Evolutionary conservation across 2,888 invertebrate species (phyloP).

Genomic region (Chaetogeoica ovagalla): DNA sequence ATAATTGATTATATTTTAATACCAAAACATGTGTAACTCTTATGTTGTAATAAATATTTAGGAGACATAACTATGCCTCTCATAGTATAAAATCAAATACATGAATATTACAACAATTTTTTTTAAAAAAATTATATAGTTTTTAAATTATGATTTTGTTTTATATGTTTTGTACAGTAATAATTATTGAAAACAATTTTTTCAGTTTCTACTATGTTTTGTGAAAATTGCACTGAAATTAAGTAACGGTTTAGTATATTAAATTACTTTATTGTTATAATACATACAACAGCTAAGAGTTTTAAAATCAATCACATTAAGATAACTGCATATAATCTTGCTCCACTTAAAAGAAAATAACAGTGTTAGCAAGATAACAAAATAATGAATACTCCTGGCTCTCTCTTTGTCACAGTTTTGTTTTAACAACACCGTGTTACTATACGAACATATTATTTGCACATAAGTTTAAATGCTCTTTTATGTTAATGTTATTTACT

Average conservation of each 20-base stretch:
- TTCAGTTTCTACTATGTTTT: too few relatives aligned
- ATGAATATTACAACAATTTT: too few relatives aligned
- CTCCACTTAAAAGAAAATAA: conserved; percentile 34
- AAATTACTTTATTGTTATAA: conserved; percentile 17
- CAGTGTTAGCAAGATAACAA: conserved; percentile 28
- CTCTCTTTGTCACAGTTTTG: conserved; percentile 10
- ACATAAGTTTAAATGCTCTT: conserved; percentile 1
- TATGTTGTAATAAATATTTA: conserved; percentile 27
- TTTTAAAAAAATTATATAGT: background rate
- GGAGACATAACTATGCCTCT: conserved; percentile 37
- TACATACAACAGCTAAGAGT: conserved; percentile 14
- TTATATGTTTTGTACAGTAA: background rate
- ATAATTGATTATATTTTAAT: background rate
- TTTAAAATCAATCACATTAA: conserved; percentile 19
- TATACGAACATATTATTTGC: conserved; percentile 1
- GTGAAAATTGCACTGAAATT: conserved; percentile 2
- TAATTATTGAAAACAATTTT: background rate
- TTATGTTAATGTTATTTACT: conserved; percentile 21
- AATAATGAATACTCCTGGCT: conserved; percentile 9
- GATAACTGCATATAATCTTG: conserved; percentile 6
- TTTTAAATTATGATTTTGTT: background rate
- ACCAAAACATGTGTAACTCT: conserved; percentile 27
- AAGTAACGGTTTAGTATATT: conserved; percentile 25
- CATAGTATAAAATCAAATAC: conserved; percentile 3
- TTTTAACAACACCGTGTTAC: conserved; percentile 14